Evolutionary conservation across 2,888 invertebrate genomes (phyloP), one percentile per base, ranked within the genome.

Genomic region (Clivina fossor): DNA sequence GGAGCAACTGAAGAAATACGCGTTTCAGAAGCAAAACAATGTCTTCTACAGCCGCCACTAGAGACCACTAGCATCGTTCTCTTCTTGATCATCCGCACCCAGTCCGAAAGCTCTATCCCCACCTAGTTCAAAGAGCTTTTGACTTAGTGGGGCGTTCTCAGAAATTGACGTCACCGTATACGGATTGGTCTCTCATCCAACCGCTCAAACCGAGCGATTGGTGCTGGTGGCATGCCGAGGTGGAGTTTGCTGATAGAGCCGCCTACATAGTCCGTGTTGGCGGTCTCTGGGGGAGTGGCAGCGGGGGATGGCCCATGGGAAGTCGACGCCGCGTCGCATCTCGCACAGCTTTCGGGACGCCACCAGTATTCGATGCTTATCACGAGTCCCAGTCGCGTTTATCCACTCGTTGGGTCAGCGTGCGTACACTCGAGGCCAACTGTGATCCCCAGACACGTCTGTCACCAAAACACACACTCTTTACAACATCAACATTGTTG

Each of bases 201-300:
- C 63, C 61, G 60, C 63, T 60, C 63, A 61, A 65, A 67, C 66
- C 65, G 41, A 61, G 62, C 62, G 66, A 71, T 72, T 71, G 72
- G 71, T 61, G 58, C 55, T 55, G 60, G 59, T 58, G 59, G 63
- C 43, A 48, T 5, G 58, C 58, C 67, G 67, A 65, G 65, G 69
- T 67, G 62, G 62, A 62, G 63, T 50, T 49, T 57, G 11, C 15
- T 16, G 11, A 44, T 24, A 44, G 57, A 19, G 19, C 50, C 37
- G 28, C 53, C 53, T 16, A 11, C 28, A 7, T 47, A 49, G 46
- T 50, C 49, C 46, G 11, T 43, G 46, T 55, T 26, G 40, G 28
- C 53, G 57, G 35, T 18, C 58, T 76, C 76, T 76, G 76, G 65
- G 68, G 59, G 76, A 76, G 77, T 75, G 70, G 75, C 75, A 74